Evolutionary conservation across 2,113 vertebrate species (phyloP).

Genomic region (Scartelaos histophorus): DNA sequence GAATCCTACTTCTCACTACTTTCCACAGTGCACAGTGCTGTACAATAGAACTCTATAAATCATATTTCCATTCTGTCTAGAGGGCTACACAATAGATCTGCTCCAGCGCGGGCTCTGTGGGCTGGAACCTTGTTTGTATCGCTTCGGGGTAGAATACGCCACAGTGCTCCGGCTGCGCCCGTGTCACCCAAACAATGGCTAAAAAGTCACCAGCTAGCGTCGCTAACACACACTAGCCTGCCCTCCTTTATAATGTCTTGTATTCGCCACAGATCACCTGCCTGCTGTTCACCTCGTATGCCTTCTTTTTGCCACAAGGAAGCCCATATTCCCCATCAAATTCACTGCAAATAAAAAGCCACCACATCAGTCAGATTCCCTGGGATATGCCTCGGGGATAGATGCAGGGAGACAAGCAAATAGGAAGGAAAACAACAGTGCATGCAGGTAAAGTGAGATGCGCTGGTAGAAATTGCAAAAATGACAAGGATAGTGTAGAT

Average conservation of each 20-base stretch:
- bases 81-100: slow-evolving; percentile 16
- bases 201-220: background rate
- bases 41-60: background rate
- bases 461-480: slow-evolving; percentile 36
- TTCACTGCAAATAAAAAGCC: slow-evolving; percentile 69
- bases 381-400: slow-evolving; percentile 58
- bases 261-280: background rate
- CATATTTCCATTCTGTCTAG: background rate
- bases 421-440: slow-evolving; percentile 4
- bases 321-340: slow-evolving; percentile 53
- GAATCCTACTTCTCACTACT: background rate
- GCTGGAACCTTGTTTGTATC: slow-evolving; percentile 12
- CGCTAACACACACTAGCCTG: background rate
- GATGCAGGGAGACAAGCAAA: slow-evolving; percentile 15
- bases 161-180: slow-evolving; percentile 8
- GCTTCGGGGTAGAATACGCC: slow-evolving; percentile 16
- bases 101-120: slow-evolving; percentile 5
- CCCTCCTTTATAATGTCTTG: slow-evolving; percentile 2
- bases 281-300: slow-evolving; percentile 10
- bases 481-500: slow-evolving; percentile 26
- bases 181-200: slow-evolving; percentile 1
- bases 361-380: slow-evolving; percentile 56
- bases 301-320: slow-evolving; percentile 47
- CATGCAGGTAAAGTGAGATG: slow-evolving; percentile 27
- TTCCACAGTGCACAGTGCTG: background rate